Conservation (phyloP, 2,797 vertebrate genomes). For the Fistularia commersonii region DNA sequence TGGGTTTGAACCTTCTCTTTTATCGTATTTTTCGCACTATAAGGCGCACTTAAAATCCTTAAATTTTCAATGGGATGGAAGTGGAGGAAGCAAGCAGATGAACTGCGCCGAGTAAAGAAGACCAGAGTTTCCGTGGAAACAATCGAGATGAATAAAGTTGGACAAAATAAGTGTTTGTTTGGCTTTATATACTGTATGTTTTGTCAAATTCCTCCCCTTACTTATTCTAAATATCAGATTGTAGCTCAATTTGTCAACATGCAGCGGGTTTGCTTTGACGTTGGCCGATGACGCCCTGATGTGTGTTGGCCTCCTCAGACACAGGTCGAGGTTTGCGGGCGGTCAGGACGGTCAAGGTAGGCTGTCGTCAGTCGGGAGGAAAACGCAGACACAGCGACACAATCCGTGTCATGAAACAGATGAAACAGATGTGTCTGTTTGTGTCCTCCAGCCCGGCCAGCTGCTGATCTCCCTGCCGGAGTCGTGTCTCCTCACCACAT, state of each 20-base stretch:
- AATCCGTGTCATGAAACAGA: neutral
- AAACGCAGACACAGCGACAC: neutral
- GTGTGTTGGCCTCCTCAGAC: conserved; percentile 57
- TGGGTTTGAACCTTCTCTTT: too few species aligned
- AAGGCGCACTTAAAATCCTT: too few species aligned
- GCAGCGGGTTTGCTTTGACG: neutral
- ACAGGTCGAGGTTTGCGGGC: conserved; percentile 89
- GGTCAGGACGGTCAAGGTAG: conserved; percentile 76
- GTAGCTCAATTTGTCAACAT: neutral
- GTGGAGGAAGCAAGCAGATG: too few species aligned
- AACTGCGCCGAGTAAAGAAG: too few species aligned
- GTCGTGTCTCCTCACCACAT: conserved; percentile 87
- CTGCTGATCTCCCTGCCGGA: conserved; percentile 86
- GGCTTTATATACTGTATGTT: too few species aligned
- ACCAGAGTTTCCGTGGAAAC: too few species aligned
- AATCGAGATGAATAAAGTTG: too few species aligned
- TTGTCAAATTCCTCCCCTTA: neutral
- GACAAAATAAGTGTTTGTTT: neutral
- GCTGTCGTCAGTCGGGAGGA: too few species aligned
- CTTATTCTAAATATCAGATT: neutral
- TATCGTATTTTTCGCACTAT: too few species aligned
- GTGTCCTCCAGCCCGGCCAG: conserved; percentile 69
- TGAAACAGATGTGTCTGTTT: neutral
- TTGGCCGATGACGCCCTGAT: neutral
- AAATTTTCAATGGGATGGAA: too few species aligned